Conservation (phyloP, 2,797 vertebrate genomes). For the Protosalanx chinensis region DNA sequence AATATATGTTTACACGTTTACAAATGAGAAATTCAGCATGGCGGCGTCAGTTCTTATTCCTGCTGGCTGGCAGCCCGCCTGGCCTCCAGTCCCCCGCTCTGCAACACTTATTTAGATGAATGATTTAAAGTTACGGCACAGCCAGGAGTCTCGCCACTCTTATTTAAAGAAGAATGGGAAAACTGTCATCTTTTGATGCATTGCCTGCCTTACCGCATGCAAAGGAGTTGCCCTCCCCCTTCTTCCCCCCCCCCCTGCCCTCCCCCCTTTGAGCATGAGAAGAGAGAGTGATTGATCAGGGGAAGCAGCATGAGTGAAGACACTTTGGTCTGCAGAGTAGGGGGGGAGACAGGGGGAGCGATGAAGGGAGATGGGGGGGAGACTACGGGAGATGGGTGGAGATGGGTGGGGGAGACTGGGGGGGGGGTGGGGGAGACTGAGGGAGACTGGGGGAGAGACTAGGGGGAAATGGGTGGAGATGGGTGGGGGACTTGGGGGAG, state of each 20-base stretch:
- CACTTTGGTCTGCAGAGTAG: constrained; percentile 49
- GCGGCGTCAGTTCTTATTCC: constrained; percentile 66
- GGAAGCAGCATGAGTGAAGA: constrained; percentile 55
- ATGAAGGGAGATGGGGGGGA: constrained; percentile 20
- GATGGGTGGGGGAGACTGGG: too few relatives aligned
- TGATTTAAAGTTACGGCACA: constrained; percentile 79
- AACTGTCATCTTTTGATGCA: constrained; percentile 81
- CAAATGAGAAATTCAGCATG: constrained; percentile 71
- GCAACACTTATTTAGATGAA: constrained; percentile 80
- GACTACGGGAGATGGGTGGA: too few relatives aligned
- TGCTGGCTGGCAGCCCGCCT: constrained; percentile 14
- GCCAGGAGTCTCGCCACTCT: constrained; percentile 70
- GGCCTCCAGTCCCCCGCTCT: constrained; percentile 31
- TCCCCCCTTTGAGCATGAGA: constrained; percentile 32
- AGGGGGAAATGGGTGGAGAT: too few relatives aligned
- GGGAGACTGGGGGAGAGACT: too few relatives aligned
- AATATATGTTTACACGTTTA: constrained; percentile 77
- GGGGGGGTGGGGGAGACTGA: too few relatives aligned
- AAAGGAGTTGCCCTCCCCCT: constrained; percentile 57
- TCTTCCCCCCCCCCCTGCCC: constrained; percentile 3
- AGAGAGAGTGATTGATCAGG: constrained; percentile 68
- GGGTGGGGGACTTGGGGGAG: too few relatives aligned
- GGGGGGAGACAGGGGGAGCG: constrained; percentile 55
- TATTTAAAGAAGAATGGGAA: constrained; percentile 76
- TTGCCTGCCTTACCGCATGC: constrained; percentile 73